These are phyloP conservation scores for Hypanus sabinus DNA, from an alignment of 2,113 vertebrate genomes.

Conservation along the genomic window DNA sequence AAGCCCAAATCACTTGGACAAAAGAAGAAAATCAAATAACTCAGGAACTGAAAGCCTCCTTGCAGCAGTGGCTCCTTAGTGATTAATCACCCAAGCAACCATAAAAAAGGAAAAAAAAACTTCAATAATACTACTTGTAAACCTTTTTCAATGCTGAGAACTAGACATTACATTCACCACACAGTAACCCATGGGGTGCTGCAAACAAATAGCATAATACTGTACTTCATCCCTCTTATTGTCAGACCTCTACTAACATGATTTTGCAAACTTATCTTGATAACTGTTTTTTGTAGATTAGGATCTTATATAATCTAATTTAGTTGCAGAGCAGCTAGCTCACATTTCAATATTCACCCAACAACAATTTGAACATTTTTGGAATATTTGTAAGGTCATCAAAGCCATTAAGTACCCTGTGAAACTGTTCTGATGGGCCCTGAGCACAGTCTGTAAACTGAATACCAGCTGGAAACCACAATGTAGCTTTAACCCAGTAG, in stretches of 20 bases:
- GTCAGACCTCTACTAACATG: not conserved
- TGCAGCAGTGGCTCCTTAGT: slow-evolving; percentile 42
- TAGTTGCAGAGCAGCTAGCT: not conserved
- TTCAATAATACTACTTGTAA: slow-evolving; percentile 40
- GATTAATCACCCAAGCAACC: slow-evolving; percentile 45
- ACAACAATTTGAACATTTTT: slow-evolving; percentile 7
- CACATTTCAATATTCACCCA: not conserved
- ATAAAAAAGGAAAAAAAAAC: slow-evolving; percentile 43
- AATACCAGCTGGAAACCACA: not conserved
- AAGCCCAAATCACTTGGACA: slow-evolving; percentile 47
- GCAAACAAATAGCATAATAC: slow-evolving; percentile 33
- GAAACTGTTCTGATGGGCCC: not conserved
- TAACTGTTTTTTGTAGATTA: not conserved
- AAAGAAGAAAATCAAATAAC: slow-evolving; percentile 51
- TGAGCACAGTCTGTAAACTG: not conserved
- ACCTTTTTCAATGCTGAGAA: slow-evolving; percentile 38
- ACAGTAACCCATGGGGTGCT: slow-evolving; percentile 32
- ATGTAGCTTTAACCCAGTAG: not conserved
- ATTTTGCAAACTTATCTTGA: not conserved
- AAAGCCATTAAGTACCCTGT: slow-evolving; percentile 10
- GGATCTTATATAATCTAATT: not conserved
- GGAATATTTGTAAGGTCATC: slow-evolving; percentile 15
- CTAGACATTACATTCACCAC: slow-evolving; percentile 41
- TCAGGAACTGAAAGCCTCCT: slow-evolving; percentile 43
- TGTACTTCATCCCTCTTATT: slow-evolving; percentile 15